phyloP scores from a whole-genome alignment of 2,113 vertebrate genomes.

The Hyla sarda region DNA sequence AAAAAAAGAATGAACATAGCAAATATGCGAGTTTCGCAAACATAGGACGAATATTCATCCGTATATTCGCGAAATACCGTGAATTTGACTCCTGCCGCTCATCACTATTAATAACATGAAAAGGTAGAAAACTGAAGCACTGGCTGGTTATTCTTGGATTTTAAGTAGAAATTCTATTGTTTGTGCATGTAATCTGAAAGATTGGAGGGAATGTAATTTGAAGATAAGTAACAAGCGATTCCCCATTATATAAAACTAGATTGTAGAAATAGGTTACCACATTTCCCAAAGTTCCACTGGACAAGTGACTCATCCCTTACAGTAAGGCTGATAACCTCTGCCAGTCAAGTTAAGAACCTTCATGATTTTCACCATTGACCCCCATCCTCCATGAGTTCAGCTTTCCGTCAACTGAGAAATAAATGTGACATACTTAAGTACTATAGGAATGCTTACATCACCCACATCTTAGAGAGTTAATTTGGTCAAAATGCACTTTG shows the following conservation, averaged over 20 bases:
- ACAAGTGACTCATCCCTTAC: conserved; percentile 35
- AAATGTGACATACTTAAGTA: conserved; percentile 74
- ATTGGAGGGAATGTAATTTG: background rate
- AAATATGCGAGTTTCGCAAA: no score
- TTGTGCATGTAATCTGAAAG: background rate
- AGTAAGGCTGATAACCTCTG: conserved; percentile 44
- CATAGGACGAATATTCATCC: no score
- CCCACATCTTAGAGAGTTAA: conserved; percentile 81
- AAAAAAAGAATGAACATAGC: no score
- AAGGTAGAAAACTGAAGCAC: no score
- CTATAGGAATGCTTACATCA: conserved; percentile 76
- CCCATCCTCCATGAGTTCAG: conserved; percentile 63
- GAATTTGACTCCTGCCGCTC: no score
- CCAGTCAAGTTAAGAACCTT: conserved; percentile 26
- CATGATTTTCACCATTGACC: conserved; percentile 58
- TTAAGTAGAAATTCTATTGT: background rate
- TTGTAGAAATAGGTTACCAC: conserved; percentile 6
- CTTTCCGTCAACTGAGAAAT: conserved; percentile 68
- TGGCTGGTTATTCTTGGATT: no score
- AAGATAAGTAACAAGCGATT: background rate
- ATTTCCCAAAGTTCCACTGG: conserved; percentile 11
- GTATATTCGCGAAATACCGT: no score
- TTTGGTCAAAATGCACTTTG: conserved; percentile 83
- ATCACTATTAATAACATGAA: no score
- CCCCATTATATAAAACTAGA: background rate